Evolutionary conservation across 2,797 vertebrate genomes (phyloP).

Genomic region (Manis pentadactyla): DNA sequence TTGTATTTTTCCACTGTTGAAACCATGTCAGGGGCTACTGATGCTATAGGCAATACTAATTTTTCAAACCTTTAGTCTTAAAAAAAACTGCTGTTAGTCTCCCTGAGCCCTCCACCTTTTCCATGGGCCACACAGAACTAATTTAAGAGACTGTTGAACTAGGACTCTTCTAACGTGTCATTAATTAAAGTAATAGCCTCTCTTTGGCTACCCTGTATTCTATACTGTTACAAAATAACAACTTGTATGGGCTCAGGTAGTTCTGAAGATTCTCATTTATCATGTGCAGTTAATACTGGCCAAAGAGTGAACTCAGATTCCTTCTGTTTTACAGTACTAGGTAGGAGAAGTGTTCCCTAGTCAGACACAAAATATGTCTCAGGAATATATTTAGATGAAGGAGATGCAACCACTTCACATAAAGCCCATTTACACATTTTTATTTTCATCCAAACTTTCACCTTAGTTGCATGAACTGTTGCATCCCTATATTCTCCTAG

Average conservation of each 20-base stretch:
- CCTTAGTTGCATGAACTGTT: neutral
- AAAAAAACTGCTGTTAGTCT: neutral
- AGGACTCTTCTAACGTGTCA: neutral
- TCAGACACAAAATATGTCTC: neutral
- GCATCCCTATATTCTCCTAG: neutral
- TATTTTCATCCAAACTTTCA: conserved; percentile 13
- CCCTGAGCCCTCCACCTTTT: neutral
- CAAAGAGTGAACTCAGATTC: neutral
- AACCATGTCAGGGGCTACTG: neutral
- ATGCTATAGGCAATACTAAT: neutral
- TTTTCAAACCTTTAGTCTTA: neutral
- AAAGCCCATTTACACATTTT: neutral
- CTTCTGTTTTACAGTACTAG: neutral
- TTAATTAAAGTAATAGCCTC: neutral
- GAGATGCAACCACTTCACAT: neutral
- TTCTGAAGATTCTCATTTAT: neutral
- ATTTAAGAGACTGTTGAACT: neutral
- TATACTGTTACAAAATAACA: neutral
- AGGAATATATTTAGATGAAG: neutral
- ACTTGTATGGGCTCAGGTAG: neutral
- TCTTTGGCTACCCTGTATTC: neutral
- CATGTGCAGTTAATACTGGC: neutral
- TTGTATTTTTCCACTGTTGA: neutral
- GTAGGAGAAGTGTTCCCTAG: neutral
- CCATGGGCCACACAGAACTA: neutral